These are phyloP conservation scores for Blastobasis lacticolella DNA, from an alignment of 2,888 invertebrate species.

Conservation along the genomic window DNA sequence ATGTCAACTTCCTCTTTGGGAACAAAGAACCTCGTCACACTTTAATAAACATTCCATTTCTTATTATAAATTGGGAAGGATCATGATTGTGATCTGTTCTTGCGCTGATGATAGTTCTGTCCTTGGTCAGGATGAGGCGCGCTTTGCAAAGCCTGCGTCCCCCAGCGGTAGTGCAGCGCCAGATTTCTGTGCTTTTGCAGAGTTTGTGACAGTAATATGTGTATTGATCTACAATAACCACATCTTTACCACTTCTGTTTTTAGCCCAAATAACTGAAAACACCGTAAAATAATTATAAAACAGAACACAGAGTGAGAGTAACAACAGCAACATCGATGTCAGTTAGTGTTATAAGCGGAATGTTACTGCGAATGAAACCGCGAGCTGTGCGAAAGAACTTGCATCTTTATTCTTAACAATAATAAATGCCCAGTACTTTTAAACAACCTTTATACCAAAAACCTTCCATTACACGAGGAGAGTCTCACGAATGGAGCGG, in stretches of 20 bases:
- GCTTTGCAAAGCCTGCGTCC: neutral
- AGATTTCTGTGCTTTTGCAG: slow-evolving; percentile 15
- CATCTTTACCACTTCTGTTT: neutral
- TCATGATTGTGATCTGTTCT: neutral
- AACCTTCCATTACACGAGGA: too few species aligned
- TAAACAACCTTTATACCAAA: too few species aligned
- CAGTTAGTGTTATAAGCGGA: too few species aligned
- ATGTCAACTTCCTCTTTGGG: too few species aligned
- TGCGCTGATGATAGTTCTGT: neutral
- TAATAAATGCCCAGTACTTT: too few species aligned
- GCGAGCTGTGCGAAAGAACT: too few species aligned
- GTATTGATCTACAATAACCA: slow-evolving; percentile 23
- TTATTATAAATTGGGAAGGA: neutral
- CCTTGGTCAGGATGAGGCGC: slow-evolving; percentile 2
- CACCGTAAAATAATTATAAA: too few species aligned
- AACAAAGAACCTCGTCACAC: neutral
- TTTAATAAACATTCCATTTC: neutral
- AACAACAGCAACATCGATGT: too few species aligned
- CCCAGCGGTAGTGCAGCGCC: slow-evolving; percentile 17
- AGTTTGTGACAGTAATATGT: slow-evolving; percentile 23
- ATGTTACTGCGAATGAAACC: too few species aligned
- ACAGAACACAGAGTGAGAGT: too few species aligned
- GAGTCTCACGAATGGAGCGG: too few species aligned
- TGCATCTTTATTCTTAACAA: too few species aligned
- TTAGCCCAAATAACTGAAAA: neutral